Base-by-base conservation (phyloP, 2,888 invertebrate genomes). In the Ochlodes sylvanus region DNA sequence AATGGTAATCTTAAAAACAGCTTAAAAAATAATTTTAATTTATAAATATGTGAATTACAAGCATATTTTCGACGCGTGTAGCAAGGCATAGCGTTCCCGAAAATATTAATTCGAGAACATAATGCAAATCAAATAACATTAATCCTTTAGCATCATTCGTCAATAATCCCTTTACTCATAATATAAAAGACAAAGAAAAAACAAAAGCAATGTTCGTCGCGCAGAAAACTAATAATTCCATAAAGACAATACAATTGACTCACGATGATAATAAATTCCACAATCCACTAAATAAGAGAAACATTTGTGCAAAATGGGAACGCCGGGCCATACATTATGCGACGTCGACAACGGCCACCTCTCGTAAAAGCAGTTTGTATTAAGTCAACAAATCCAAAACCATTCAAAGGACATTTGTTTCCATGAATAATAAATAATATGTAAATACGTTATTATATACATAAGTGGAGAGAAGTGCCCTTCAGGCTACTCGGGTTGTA, bases 341-440 rank as follows among this genome's bases (percentile, higher is more conserved):
- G 76, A 84, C 73, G 86, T 86, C 88, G 83, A 80, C 87, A 87
- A 80, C 81, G 86, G 84, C 86, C 88, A 87, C 85, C 87, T 85
- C 85, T 84, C 84, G 83, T 81, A 84, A 87, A 83, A 85, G 87
- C 88, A 88, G 84, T 90, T 89, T 89, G 89, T 90, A 89, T 90
- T 89, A 88, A 90, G 88, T 90, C 90, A 89, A 90, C 90, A 90
- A 88, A 90, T 89, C 84, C 87, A 85, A 88, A 89, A 87, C 88
- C 88, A 87, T 90, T 88, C 85, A 85, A 84, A 81, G 83, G 84
- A 88, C 89, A 90, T 90, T 91, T 90, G 90, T 90, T 90, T 87
- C 86, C 89, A 88, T 89, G 89, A 90, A 89, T 89, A 89, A 87
- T 65, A 65, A 61, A 67, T 87, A 89, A 85, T 88, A 89, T 89